Evolutionary conservation across 1,140 invertebrate genomes (phyloP).

Genomic region (Eriosoma lanigerum): DNA sequence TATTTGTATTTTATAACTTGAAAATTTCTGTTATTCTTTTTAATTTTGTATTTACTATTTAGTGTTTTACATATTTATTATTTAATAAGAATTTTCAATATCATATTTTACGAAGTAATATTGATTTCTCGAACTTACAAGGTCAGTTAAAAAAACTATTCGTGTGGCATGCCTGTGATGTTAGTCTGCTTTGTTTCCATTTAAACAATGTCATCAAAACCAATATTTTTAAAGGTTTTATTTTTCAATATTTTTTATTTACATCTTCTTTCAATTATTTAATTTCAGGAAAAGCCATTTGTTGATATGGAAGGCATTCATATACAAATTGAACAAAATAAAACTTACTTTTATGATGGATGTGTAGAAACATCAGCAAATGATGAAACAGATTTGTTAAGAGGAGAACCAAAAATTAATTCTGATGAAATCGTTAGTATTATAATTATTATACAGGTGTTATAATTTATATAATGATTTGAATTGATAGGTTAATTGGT

Average conservation of each 20-base stretch:
- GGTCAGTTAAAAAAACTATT: constrained; percentile 2
- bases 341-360: constrained; percentile 23
- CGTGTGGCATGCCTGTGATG: background rate
- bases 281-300: constrained; percentile 26
- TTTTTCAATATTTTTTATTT: background rate
- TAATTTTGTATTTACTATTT: no score
- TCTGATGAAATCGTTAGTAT: constrained; percentile 12
- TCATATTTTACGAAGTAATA: background rate
- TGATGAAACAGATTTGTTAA: constrained; percentile 33
- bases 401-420: background rate
- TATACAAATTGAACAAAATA: constrained; percentile 31
- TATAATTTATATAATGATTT: background rate
- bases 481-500: constrained; percentile 11
- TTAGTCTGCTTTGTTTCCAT: background rate
- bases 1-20: no score
- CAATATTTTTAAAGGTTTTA: constrained; percentile 35
- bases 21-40: no score
- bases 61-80: no score
- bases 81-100: no score
- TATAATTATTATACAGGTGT: background rate
- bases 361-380: constrained; percentile 26
- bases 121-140: background rate
- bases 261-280: background rate
- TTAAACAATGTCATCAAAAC: constrained; percentile 27
- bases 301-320: constrained; percentile 9